A percentile compares a stretch with the other conserved stretches of the same genome.
phyloP scores from a whole-genome alignment of 2,113 vertebrate genomes.

The Vidua macroura region DNA sequence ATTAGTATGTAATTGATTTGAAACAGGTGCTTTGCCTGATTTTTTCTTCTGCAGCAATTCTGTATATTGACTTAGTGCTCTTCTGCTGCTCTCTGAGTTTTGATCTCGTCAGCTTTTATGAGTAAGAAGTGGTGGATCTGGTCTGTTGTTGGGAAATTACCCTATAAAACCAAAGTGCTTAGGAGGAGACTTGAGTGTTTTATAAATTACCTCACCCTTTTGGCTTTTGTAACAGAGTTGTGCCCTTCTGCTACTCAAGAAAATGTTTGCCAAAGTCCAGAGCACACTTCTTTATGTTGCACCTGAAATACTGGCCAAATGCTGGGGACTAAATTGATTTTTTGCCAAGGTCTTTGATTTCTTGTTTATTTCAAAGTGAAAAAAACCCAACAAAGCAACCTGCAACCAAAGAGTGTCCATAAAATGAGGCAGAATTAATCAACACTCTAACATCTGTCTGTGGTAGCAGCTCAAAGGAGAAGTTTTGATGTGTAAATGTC shows the following conservation, averaged over 20 bases:
- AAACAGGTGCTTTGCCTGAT: not conserved
- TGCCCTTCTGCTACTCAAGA: not conserved
- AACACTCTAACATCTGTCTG: not conserved
- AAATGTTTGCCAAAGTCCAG: not conserved
- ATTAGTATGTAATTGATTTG: not conserved
- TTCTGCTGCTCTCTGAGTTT: not conserved
- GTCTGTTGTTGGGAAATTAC: not conserved
- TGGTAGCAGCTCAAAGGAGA: not conserved
- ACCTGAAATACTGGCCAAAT: not conserved
- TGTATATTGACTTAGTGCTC: not conserved
- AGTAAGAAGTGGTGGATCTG: not conserved
- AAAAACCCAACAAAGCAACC: not conserved
- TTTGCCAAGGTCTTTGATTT: constrained; percentile 5
- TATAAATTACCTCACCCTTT: not conserved
- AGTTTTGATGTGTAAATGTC: constrained; percentile 54
- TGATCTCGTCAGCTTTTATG: not conserved
- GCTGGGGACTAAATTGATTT: not conserved
- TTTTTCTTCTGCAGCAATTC: not conserved
- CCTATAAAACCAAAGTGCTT: not conserved
- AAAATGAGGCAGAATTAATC: constrained; percentile 17
- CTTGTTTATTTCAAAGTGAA: constrained; percentile 4
- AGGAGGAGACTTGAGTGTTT: not conserved
- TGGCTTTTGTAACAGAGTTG: not conserved
- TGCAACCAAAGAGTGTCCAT: not conserved
- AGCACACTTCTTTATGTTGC: not conserved